Percentiles rank a stretch among this genome's conserved stretches.
These are phyloP conservation scores for Rhagologus leucostigma DNA, from an alignment of 2,113 vertebrate species.

Conservation along the genomic window DNA sequence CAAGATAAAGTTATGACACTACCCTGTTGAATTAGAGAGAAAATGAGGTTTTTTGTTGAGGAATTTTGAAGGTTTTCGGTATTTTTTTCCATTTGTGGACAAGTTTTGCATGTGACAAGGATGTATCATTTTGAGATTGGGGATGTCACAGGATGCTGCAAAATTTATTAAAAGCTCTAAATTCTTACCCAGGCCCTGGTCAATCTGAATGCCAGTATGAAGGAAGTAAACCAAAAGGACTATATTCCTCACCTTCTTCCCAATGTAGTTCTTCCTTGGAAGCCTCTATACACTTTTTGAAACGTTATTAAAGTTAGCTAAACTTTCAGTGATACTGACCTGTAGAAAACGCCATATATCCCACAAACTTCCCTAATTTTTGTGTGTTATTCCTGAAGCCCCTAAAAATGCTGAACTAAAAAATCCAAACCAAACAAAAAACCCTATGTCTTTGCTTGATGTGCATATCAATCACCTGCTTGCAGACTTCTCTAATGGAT, in stretches of 20 bases:
- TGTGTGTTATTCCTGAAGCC: background rate
- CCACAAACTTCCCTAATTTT: background rate
- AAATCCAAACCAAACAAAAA: background rate
- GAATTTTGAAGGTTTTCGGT: background rate
- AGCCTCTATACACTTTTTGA: background rate
- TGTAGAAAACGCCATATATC: background rate
- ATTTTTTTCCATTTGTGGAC: background rate
- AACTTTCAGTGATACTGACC: background rate
- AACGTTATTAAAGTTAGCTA: background rate
- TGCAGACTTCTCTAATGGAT: background rate
- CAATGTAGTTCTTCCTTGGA: background rate
- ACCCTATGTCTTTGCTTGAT: background rate
- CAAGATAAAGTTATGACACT: background rate
- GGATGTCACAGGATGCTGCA: background rate
- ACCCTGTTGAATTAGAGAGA: background rate
- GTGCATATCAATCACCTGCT: background rate
- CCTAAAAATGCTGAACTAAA: background rate
- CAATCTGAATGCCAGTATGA: background rate
- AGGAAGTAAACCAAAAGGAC: background rate
- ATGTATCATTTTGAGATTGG: background rate
- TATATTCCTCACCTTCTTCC: background rate
- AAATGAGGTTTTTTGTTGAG: background rate
- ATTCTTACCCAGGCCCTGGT: background rate
- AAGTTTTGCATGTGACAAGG: background rate
- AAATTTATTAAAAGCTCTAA: background rate